Evolutionary conservation across 2,888 invertebrate species (phyloP).

Genomic region (Cataglyphis cursor): DNA sequence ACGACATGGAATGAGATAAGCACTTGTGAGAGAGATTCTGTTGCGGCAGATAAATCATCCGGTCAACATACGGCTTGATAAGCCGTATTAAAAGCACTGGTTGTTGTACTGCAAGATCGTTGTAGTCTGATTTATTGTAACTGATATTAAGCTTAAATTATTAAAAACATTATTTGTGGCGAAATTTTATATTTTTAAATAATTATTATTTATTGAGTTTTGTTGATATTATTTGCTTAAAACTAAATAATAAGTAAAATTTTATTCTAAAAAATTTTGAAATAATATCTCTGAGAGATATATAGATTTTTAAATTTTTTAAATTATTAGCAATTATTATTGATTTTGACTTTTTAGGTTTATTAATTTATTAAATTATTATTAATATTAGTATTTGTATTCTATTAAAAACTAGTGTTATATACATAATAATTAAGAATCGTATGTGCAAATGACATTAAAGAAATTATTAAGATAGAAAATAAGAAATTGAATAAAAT

Average conservation of each 20-base stretch:
- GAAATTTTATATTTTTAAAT: not conserved
- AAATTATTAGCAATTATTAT: not conserved
- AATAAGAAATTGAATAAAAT: not conserved
- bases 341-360: not conserved
- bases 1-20: constrained; percentile 43
- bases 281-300: not conserved
- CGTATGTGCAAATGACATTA: not conserved
- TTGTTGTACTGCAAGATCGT: not conserved
- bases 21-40: constrained; percentile 39
- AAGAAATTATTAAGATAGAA: not conserved
- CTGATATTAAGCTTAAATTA: not conserved
- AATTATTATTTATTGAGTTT: not conserved
- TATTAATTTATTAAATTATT: not conserved
- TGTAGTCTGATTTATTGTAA: constrained; percentile 10
- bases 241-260: not conserved
- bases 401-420: not conserved
- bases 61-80: constrained; percentile 43
- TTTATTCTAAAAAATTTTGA: not conserved
- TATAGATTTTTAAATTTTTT: not conserved
- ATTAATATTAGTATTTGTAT: not conserved
- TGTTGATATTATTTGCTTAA: not conserved
- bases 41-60: constrained; percentile 46
- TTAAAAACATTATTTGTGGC: not conserved
- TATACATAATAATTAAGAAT: not conserved
- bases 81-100: constrained; percentile 9